phyloP scores from a whole-genome alignment of 2,113 vertebrate genomes.

The Hydrolagus affinis region DNA sequence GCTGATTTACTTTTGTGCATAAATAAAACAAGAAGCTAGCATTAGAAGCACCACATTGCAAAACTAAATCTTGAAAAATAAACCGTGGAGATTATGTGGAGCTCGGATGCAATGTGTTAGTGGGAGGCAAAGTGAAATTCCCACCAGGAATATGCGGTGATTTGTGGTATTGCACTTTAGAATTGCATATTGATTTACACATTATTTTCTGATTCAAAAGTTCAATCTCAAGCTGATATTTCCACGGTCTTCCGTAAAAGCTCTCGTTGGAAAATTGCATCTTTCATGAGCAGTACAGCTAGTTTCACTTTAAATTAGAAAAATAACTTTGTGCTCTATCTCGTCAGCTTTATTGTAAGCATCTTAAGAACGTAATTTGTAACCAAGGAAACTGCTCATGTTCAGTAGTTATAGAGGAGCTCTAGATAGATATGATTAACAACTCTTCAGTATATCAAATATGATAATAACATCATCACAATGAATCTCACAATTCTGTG shows the following conservation, averaged over 20 bases:
- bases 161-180: too few relatives aligned
- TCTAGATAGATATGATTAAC: not conserved
- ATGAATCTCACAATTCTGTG: too few relatives aligned
- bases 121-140: not conserved
- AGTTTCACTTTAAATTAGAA: not conserved
- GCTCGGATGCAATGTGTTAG: too few relatives aligned
- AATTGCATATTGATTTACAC: too few relatives aligned
- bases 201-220: not conserved
- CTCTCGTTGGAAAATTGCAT: not conserved
- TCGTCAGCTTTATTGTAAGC: slow-evolving; percentile 37
- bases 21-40: too few relatives aligned
- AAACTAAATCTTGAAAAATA: too few relatives aligned
- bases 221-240: not conserved
- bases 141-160: not conserved
- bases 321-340: slow-evolving; percentile 25
- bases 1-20: too few relatives aligned
- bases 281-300: not conserved
- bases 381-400: slow-evolving; percentile 34
- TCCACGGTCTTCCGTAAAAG: not conserved
- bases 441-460: not conserved
- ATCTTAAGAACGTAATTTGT: slow-evolving; percentile 33
- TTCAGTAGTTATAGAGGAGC: not conserved
- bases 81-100: not conserved
- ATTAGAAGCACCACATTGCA: too few relatives aligned
- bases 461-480: not conserved